Evolutionary conservation across 2,888 invertebrate species (phyloP).

Genomic region (Criorhina ranunculi): DNA sequence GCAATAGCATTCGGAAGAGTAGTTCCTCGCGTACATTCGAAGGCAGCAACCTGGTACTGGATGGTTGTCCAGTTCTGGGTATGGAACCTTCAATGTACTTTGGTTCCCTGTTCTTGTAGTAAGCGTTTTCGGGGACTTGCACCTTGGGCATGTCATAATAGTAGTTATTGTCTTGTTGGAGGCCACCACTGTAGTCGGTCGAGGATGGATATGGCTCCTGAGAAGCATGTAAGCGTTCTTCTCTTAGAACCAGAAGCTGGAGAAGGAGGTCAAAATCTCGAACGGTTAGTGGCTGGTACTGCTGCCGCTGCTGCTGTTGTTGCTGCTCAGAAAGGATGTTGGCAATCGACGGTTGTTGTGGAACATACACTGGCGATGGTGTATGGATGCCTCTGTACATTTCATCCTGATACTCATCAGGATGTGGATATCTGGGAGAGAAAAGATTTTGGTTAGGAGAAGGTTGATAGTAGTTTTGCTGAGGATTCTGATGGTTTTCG

Average conservation of each 20-base stretch:
- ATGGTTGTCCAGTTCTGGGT: constrained; percentile 78
- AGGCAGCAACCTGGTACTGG: constrained; percentile 84
- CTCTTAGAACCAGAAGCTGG: constrained; percentile 88
- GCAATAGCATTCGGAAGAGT: constrained; percentile 89
- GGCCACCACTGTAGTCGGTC: constrained; percentile 36
- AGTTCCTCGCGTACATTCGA: constrained; percentile 90
- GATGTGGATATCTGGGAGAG: constrained; percentile 35
- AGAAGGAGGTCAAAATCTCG: constrained; percentile 89
- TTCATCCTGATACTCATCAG: constrained; percentile 82
- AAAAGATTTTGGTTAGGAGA: constrained; percentile 5
- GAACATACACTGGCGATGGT: constrained; percentile 80
- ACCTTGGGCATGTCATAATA: constrained; percentile 58
- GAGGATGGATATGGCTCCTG: constrained; percentile 78
- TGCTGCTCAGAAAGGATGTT: constrained; percentile 77
- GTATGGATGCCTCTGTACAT: constrained; percentile 79
- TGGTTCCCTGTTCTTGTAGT: constrained; percentile 73
- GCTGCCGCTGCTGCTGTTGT: constrained; percentile 30
- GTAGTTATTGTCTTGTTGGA: constrained; percentile 40
- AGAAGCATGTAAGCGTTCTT: constrained; percentile 86
- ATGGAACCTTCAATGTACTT: constrained; percentile 83
- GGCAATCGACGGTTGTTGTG: constrained; percentile 27
- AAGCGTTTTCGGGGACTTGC: constrained; percentile 67
- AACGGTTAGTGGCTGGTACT: constrained; percentile 89
- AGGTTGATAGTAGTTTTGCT: constrained; percentile 37
- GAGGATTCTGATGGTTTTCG: constrained; percentile 45